A percentile compares a stretch with the other conserved stretches of the same genome.
Conservation (phyloP, 2,797 vertebrate genomes). For the Triplophysa bombifrons region DNA sequence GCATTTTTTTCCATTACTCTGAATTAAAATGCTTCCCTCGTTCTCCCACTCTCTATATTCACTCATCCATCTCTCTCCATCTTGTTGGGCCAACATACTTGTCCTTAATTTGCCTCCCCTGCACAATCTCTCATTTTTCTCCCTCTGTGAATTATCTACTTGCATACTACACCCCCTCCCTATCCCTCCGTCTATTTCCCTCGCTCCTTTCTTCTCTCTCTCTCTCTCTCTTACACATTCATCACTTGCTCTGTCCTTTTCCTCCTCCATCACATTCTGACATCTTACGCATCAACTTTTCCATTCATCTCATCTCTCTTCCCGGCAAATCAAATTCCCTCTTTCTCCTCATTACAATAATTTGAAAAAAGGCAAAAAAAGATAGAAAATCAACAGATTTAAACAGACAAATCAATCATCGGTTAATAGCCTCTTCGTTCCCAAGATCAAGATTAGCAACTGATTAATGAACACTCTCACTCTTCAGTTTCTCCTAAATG, state of each 20-base stretch:
- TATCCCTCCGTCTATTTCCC: not conserved
- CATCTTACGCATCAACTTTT: slow-evolving; percentile 26
- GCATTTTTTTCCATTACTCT: slow-evolving; percentile 46
- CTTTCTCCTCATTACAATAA: slow-evolving; percentile 47
- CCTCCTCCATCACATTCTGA: slow-evolving; percentile 13
- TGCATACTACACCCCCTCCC: slow-evolving; percentile 21
- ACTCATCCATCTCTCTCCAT: slow-evolving; percentile 49
- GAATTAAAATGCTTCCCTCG: slow-evolving; percentile 40
- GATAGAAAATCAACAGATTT: slow-evolving; percentile 3
- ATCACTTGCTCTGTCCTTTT: slow-evolving; percentile 34
- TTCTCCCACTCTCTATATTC: slow-evolving; percentile 27
- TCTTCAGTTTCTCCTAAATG: slow-evolving; percentile 43
- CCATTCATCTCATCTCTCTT: slow-evolving; percentile 15
- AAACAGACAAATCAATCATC: slow-evolving; percentile 53
- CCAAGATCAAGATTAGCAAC: slow-evolving; percentile 43
- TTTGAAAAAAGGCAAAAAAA: slow-evolving; percentile 9
- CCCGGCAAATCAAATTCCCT: slow-evolving; percentile 25
- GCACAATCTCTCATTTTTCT: slow-evolving; percentile 34
- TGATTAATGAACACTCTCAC: slow-evolving; percentile 50
- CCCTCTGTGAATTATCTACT: slow-evolving; percentile 28
- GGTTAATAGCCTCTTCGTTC: slow-evolving; percentile 47
- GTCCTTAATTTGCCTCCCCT: slow-evolving; percentile 54
- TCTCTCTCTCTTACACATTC: slow-evolving; percentile 21
- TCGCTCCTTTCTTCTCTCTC: slow-evolving; percentile 5
- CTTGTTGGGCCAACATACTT: slow-evolving; percentile 50